Conservation (phyloP, 1,140 invertebrate species). For the Drosophila lini region DNA sequence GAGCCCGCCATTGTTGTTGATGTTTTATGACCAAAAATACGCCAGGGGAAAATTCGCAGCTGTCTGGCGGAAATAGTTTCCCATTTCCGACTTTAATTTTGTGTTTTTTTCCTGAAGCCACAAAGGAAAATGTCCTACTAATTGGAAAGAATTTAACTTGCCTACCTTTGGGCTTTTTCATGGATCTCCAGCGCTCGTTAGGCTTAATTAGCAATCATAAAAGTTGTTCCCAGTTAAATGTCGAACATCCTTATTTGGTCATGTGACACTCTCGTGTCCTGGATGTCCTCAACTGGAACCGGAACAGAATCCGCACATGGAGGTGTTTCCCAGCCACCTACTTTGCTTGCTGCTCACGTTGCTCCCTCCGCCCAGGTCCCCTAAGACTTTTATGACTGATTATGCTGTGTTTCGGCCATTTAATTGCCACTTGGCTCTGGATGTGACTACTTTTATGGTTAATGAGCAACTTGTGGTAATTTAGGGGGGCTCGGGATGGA, state of each 20-base stretch:
- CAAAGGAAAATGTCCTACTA: conserved; percentile 46
- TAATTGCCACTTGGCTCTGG: conserved; percentile 74
- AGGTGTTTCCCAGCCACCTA: conserved; percentile 28
- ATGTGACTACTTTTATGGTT: conserved; percentile 80
- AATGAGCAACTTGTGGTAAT: conserved; percentile 69
- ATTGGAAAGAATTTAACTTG: conserved; percentile 58
- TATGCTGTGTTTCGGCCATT: conserved; percentile 75
- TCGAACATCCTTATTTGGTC: conserved; percentile 55
- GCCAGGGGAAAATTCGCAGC: conserved; percentile 21
- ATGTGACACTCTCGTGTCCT: conserved; percentile 63
- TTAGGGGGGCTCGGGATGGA: conserved; percentile 31
- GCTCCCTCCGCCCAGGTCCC: background rate
- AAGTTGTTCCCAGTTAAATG: conserved; percentile 50
- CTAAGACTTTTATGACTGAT: conserved; percentile 71
- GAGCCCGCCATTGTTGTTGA: conserved; percentile 29
- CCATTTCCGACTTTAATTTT: conserved; percentile 34
- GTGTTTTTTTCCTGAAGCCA: background rate
- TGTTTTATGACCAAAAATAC: conserved; percentile 11
- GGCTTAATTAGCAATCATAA: conserved; percentile 74
- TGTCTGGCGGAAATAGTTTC: conserved; percentile 19
- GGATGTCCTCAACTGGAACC: background rate
- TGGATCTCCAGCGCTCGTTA: conserved; percentile 53
- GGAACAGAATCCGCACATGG: background rate
- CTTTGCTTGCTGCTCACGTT: conserved; percentile 68
- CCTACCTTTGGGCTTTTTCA: conserved; percentile 23